These are phyloP conservation scores for Indicator indicator DNA, from an alignment of 2,113 vertebrate species.

Conservation along the genomic window DNA sequence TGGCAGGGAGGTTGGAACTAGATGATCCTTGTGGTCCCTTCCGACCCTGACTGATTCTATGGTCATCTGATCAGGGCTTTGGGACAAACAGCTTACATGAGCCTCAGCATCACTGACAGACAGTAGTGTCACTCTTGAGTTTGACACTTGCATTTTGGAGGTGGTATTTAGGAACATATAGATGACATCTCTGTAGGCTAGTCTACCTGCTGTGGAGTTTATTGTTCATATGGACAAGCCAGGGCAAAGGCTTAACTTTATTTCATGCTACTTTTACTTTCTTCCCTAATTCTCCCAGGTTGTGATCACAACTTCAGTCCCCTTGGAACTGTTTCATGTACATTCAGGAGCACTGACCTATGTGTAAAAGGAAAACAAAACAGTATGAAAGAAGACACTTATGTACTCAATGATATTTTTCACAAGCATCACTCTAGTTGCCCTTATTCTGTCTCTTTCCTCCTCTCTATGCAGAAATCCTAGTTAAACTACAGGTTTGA, in stretches of 20 bases:
- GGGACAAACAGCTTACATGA: neutral
- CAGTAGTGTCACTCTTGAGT: neutral
- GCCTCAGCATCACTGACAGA: neutral
- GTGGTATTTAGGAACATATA: neutral
- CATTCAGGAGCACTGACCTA: neutral
- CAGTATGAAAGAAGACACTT: neutral
- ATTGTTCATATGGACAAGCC: neutral
- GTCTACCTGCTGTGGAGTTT: neutral
- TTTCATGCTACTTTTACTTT: neutral
- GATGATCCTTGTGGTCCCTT: no score
- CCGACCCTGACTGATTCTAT: no score
- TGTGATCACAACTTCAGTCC: neutral
- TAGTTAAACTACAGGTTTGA: constrained; percentile 32
- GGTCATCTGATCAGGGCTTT: neutral
- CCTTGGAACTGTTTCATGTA: neutral
- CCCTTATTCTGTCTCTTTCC: constrained; percentile 45
- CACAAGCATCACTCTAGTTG: neutral
- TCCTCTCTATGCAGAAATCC: neutral
- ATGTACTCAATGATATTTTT: neutral
- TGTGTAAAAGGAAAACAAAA: neutral
- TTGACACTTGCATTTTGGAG: neutral
- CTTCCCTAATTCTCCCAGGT: neutral
- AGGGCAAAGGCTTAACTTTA: neutral
- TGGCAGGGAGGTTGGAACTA: no score
- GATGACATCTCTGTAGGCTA: neutral